phyloP scores from a whole-genome alignment of 2,797 vertebrate genomes.

The Alca torda region DNA sequence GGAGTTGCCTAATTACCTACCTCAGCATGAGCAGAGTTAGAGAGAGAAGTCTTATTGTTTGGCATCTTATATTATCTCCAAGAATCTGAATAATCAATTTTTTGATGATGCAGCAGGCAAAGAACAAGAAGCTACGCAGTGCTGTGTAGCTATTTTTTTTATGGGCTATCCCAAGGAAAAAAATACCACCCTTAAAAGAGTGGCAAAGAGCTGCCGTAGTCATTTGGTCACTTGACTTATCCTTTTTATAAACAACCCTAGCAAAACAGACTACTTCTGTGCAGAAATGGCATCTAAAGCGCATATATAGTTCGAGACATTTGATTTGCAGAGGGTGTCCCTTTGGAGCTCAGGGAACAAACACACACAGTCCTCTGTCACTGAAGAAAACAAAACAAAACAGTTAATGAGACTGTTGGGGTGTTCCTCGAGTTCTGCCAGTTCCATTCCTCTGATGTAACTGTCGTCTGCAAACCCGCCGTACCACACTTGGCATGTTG shows the following conservation, averaged over 20 bases:
- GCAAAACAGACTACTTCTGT: neutral
- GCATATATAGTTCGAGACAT: neutral
- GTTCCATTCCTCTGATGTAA: neutral
- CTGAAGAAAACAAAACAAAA: neutral
- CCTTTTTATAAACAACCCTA: neutral
- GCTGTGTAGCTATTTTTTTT: neutral
- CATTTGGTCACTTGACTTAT: neutral
- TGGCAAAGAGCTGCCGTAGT: neutral
- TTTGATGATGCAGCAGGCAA: constrained; percentile 18
- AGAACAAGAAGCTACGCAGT: neutral
- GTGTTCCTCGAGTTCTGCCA: neutral
- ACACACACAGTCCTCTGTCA: neutral
- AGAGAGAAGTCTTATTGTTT: neutral
- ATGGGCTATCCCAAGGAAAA: neutral
- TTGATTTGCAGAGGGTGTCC: neutral
- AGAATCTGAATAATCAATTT: neutral
- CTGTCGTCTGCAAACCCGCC: neutral
- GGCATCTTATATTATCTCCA: neutral
- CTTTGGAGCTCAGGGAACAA: neutral
- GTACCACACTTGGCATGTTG: neutral
- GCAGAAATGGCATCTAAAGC: neutral
- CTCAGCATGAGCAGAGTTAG: constrained; percentile 7
- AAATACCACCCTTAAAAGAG: neutral
- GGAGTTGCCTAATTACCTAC: constrained; percentile 32
- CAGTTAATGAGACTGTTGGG: neutral